Evolutionary conservation across 2,888 invertebrate genomes (phyloP).

Genomic region (Quadroppia sp.): DNA sequence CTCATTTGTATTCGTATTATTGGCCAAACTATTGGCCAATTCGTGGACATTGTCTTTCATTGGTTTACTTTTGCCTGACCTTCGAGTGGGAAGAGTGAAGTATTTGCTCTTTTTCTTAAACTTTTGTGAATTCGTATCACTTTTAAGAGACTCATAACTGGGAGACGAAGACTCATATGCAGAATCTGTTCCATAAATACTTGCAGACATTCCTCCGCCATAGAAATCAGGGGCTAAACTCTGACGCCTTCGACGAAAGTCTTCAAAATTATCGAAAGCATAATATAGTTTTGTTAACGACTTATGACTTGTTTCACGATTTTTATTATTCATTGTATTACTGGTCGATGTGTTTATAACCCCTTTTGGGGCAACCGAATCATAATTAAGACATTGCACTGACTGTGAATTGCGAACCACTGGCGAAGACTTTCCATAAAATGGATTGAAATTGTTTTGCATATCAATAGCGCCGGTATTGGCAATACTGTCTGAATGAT

Average conservation of each 20-base stretch:
- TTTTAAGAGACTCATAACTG: conserved; percentile 18
- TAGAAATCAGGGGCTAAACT: conserved; percentile 46
- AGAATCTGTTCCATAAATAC: conserved; percentile 6
- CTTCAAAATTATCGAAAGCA: conserved; percentile 44
- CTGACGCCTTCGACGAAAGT: conserved; percentile 40
- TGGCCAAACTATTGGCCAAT: not conserved
- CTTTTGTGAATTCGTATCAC: not conserved
- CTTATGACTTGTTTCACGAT: conserved; percentile 17
- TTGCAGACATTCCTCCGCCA: conserved; percentile 41
- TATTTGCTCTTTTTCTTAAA: conserved; percentile 29
- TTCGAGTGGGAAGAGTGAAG: conserved; percentile 5
- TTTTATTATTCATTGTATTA: conserved; percentile 3
- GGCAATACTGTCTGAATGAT: not conserved
- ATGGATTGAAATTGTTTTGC: not conserved
- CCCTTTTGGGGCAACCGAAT: not conserved
- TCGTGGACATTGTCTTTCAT: conserved; percentile 13
- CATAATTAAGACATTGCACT: not conserved
- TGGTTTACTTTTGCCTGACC: not conserved
- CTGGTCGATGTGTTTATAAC: no score
- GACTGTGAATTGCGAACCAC: not conserved
- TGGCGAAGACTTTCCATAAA: not conserved
- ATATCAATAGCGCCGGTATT: not conserved
- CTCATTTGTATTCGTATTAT: not conserved
- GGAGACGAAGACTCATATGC: conserved; percentile 20
- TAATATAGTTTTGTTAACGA: conserved; percentile 42